Evolutionary conservation across 2,113 vertebrate genomes (phyloP).

Genomic region (Atherinomorus stipes): DNA sequence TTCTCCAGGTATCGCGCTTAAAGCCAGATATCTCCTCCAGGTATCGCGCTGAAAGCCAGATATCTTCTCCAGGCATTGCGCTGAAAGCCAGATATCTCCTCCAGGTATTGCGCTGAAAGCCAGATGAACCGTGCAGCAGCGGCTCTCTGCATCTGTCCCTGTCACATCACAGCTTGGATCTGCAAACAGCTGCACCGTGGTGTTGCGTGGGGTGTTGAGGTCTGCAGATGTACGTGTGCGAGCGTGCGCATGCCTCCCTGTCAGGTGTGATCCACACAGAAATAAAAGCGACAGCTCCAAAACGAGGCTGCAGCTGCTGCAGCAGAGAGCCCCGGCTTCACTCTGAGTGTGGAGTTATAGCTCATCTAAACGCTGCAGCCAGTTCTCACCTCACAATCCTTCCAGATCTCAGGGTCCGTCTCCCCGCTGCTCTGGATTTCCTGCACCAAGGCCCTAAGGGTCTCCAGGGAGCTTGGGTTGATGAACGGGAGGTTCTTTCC

Average conservation of each 20-base stretch:
- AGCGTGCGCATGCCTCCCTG: constrained; percentile 24
- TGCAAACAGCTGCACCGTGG: constrained; percentile 56
- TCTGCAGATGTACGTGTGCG: background rate
- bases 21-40: no score
- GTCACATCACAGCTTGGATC: constrained; percentile 44
- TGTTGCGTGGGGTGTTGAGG: background rate
- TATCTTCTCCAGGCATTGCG: no score
- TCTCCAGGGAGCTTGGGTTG: constrained; percentile 85
- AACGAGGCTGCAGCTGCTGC: constrained; percentile 47
- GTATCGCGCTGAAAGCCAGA: no score
- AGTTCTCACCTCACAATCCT: constrained; percentile 90
- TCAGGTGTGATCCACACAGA: constrained; percentile 54
- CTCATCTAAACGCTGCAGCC: background rate
- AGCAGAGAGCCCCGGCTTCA: constrained; percentile 23
- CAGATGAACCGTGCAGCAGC: constrained; percentile 16
- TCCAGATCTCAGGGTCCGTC: constrained; percentile 88
- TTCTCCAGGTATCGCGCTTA: no score
- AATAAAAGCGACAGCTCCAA: constrained; percentile 46
- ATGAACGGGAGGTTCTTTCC: constrained; percentile 86
- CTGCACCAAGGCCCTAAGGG: constrained; percentile 86
- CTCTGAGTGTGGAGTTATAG: no score
- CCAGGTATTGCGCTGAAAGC: constrained; percentile 2
- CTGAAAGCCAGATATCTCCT: no score
- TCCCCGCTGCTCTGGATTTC: constrained; percentile 86
- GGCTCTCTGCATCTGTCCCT: constrained; percentile 28